Base-by-base conservation (phyloP, 2,888 invertebrate species). In the Trimorus sp. region DNA sequence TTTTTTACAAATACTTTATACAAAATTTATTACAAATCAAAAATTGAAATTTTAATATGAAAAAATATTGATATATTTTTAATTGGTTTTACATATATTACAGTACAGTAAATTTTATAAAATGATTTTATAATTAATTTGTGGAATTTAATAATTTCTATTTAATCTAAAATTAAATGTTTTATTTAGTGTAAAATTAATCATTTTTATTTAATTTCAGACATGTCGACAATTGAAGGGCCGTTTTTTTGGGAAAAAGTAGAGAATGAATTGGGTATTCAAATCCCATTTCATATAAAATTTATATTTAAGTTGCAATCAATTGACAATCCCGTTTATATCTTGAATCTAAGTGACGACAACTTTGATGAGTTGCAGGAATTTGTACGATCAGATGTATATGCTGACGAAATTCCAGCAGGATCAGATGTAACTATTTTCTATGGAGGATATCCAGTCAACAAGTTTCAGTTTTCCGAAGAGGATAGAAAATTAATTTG, bases 351-450 rank as follows among this genome's bases (percentile, higher is more conserved):
- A 16, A 45, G 8, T 40, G 15, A 59, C 7, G 15, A 9, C 37
- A 37, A 36, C 37, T 14, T 63, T 5, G 14, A 7, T 7, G 7
- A 8, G 1, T 1, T 63, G 45, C 49, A 63, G 37, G 63, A 63
- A 14, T 63, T 49, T 51, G 63, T 63, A n/a, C 48, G 49, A 62
- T 62, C 62, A 36, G 8, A 8, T 36, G 40, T 62, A 9, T 62
- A 49, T 62, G 48, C 49, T n/a, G n/a, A 26, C 9, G 9, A 63
- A 1, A 63, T 63, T 14, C 63, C 63, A 14, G 51, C 8, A n/a
- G 63, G 63, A 49, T 8, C 36, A 49, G 16, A 62, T 62, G 36
- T 16, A 49, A 37, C 5, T 9, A 16, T 26, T 5, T 62, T 45
- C 48, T 62, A 48, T 48, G 62, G 62, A 62, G 26, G 7, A 11